Evolutionary conservation across 1,140 invertebrate species (phyloP), one percentile per base, ranked within the genome.

Genomic region (Ips typographus): DNA sequence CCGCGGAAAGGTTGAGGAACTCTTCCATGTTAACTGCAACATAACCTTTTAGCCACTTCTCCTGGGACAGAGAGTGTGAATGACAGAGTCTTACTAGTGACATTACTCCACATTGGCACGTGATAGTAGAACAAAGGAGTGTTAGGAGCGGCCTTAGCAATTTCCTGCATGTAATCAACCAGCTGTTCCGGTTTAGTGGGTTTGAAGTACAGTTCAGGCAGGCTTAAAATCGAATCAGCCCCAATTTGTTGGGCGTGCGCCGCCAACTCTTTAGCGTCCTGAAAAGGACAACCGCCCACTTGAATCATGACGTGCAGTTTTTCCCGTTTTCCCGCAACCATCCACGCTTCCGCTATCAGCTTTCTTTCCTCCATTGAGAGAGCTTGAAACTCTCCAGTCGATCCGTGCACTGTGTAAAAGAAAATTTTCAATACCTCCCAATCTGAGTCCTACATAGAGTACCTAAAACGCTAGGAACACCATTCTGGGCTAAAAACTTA

Each of bases 61-160:
- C 22, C 22, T 22, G 22, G 22, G 22, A 22, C n/a, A 22, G 22
- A 22, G 22, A 22, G 22, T 0, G 22, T n/a, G n/a, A n/a, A 22
- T 22, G 22, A 22, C 22, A 22, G 22, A 22, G 22, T 39, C 84
- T 86, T 81, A 94, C 92, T 83, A 67, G 88, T 83, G 37, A 94
- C 88, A 65, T 85, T 85, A 4, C 88, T 89, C 74, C 87, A 85
- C 40, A 82, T 82, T 2, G 92, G 92, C 74, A 92, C 89, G 72
- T 94, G 91, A 76, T 95, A 94, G 75, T 94, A 94, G 5, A 93
- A 83, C 8, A 95, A 83, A 0, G 93, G 93, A 1, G 89, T 87
- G 8, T 88, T 88, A 1, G 91, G 89, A 1, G 92, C 93, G 6
- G 88, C 87, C 8, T 83, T 77, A 1, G 88, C 84, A 2, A 95